Conservation (phyloP, 2,888 invertebrate species). For the Acronicta aceris region DNA sequence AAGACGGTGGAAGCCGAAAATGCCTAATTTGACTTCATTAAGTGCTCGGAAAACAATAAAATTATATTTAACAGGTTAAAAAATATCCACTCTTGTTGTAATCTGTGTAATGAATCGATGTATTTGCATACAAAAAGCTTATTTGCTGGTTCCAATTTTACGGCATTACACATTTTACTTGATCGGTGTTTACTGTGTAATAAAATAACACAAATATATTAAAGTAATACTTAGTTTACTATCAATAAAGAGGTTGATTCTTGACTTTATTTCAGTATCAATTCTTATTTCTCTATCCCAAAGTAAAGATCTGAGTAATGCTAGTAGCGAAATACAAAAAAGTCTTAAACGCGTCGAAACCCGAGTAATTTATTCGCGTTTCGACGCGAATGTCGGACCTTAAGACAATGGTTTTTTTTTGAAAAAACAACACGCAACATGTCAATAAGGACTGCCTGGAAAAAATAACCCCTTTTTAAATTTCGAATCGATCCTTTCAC, state of each 20-base stretch:
- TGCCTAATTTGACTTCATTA: conserved; percentile 86
- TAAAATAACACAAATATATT: too few relatives aligned
- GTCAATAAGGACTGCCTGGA: conserved; percentile 78
- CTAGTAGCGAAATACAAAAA: conserved; percentile 38
- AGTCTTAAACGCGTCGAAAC: conserved; percentile 39
- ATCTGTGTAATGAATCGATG: conserved; percentile 41
- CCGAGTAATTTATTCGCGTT: conserved; percentile 54
- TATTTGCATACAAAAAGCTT: conserved; percentile 45
- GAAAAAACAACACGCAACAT: conserved; percentile 76
- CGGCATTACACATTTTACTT: conserved; percentile 2
- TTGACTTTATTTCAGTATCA: conserved; percentile 8
- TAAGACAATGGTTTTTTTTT: conserved; percentile 65
- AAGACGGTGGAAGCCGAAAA: conserved; percentile 81
- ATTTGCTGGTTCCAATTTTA: conserved; percentile 33
- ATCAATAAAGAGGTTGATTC: neutral
- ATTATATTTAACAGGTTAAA: conserved; percentile 75
- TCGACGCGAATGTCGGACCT: conserved; percentile 58
- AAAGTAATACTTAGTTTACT: neutral
- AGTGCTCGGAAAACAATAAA: conserved; percentile 82
- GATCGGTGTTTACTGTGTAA: neutral
- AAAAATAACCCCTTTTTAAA: conserved; percentile 78
- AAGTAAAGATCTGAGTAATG: conserved; percentile 24
- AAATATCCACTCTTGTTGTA: conserved; percentile 42
- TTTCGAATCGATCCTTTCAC: conserved; percentile 87
- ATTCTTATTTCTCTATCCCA: neutral